Percentiles rank a stretch among this genome's conserved stretches.
Conservation (phyloP, 2,888 invertebrate species). For the Serrognathus titanus region DNA sequence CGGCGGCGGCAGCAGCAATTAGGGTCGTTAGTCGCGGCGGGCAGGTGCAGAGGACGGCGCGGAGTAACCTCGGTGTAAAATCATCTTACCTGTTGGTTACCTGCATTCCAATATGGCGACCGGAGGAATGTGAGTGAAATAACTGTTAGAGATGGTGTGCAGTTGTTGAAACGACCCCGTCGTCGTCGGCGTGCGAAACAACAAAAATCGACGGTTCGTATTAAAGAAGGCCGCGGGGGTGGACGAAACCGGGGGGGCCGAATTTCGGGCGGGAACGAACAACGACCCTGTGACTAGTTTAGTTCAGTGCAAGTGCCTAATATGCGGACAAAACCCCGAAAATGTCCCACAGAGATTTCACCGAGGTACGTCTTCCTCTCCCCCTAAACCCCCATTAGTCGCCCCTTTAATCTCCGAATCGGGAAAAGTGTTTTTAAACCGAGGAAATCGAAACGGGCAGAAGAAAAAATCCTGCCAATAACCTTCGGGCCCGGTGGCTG, state of each 20-base stretch:
- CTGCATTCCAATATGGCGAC: slow-evolving; percentile 46
- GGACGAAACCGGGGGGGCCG: neutral
- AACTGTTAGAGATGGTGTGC: slow-evolving; percentile 35
- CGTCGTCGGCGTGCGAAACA: neutral
- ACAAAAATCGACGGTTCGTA: neutral
- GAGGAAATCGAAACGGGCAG: neutral
- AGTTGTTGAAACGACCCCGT: slow-evolving; percentile 4
- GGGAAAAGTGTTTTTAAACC: neutral
- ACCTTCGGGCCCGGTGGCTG: too few species aligned
- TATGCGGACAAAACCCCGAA: slow-evolving; percentile 44
- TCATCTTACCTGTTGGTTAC: slow-evolving; percentile 28
- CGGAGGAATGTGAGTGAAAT: slow-evolving; percentile 43
- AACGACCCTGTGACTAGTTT: neutral
- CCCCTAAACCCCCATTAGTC: too few species aligned
- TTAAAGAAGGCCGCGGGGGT: neutral
- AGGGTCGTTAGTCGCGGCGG: neutral
- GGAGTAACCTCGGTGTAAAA: slow-evolving; percentile 12
- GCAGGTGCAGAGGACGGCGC: slow-evolving; percentile 5
- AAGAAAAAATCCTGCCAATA: neutral
- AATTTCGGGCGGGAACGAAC: neutral
- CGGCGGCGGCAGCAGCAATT: too few species aligned
- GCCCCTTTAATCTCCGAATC: too few species aligned
- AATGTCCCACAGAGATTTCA: slow-evolving; percentile 84
- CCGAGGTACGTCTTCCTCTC: slow-evolving; percentile 61
- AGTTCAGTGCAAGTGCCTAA: slow-evolving; percentile 14